Percentiles rank a stretch among this genome's conserved stretches.
phyloP scores from a whole-genome alignment of 2,888 invertebrate species.

The Nematopogon swammerdamellus region DNA sequence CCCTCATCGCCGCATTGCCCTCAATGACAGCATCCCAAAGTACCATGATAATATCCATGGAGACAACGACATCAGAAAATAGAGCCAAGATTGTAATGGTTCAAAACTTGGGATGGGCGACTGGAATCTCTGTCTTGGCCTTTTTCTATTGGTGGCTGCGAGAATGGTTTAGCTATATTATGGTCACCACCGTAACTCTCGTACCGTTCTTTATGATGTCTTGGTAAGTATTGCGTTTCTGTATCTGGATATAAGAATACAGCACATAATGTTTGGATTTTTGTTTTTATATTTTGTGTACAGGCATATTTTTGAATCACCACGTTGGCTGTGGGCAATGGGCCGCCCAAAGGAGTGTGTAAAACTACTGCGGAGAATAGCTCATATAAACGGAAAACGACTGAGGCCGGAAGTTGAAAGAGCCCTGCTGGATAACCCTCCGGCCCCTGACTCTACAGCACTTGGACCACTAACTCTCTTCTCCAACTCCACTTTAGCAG shows the following conservation, averaged over 20 bases:
- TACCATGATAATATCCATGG: constrained; percentile 26
- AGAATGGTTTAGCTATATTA: constrained; percentile 28
- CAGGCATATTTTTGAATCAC: constrained; percentile 62
- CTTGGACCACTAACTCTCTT: constrained; percentile 57
- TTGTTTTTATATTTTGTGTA: not conserved
- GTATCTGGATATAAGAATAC: not conserved
- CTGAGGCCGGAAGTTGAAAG: constrained; percentile 36
- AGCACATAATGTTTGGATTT: not conserved
- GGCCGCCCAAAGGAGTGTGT: constrained; percentile 45
- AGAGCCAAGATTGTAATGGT: constrained; percentile 22
- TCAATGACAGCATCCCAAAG: constrained; percentile 28
- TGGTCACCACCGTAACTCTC: constrained; percentile 22
- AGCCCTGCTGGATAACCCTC: constrained; percentile 19
- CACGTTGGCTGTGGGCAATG: constrained; percentile 59
- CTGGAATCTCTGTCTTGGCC: constrained; percentile 25
- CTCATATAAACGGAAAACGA: constrained; percentile 46
- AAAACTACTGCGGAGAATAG: constrained; percentile 48
- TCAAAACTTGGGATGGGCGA: constrained; percentile 21
- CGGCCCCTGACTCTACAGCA: constrained; percentile 25
- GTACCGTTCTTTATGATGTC: constrained; percentile 25
- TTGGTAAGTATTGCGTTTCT: constrained; percentile 18
- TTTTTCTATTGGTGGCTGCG: constrained; percentile 30
- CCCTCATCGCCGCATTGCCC: constrained; percentile 24
- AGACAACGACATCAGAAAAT: constrained; percentile 18
- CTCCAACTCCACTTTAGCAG: constrained; percentile 49